Evolutionary conservation across 1,140 invertebrate genomes (phyloP), one percentile per base, ranked within the genome.

Genomic region (Eupristina koningsbergeri): DNA sequence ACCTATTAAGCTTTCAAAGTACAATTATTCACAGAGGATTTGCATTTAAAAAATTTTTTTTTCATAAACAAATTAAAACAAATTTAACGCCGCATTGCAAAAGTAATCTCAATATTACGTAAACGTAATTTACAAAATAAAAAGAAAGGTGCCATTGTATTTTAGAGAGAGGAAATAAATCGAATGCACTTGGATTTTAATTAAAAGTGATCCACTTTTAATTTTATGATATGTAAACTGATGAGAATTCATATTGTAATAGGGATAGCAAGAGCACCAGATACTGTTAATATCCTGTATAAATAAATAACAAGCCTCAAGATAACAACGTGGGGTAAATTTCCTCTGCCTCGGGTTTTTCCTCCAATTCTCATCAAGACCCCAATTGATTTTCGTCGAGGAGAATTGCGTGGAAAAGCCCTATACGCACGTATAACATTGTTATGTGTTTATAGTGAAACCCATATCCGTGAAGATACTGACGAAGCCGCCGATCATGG

Each of bases 381-480:
- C 1, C 1, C 61, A 17, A 45, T 71, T 41, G 5, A 71, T 45
- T 71, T 41, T 71, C 22, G 45, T 26, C n/a, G n/a, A n/a, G n/a
- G 31, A 13, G 17, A 39, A 26, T 8, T 1, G 22, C 36, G 36
- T 8, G 47, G n/a, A n/a, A n/a, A 8, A 13, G 69, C 34, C 17
- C 22, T 58, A 58, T 19, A 58, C 29, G 36, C 69, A 36, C 73
- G 45, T 41, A 34, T 64, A 79, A 79, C 45, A 36, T 80, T n/a
- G 11, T 26, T 64, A n/a, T 64, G 26, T 74, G n/a, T 83, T 74
- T 75, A 86, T 93, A 97, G 96, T 97, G 87, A 94, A 94, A 88
- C 97, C 97, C 29, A 93, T 95, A 73, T 94, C 94, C 83, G 96
- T 97, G 64, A 94, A 94, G 89, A 96, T 97, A 89, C 89, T 95